phyloP scores from a whole-genome alignment of 2,888 invertebrate genomes.

The Lasioglossum marginatum region DNA sequence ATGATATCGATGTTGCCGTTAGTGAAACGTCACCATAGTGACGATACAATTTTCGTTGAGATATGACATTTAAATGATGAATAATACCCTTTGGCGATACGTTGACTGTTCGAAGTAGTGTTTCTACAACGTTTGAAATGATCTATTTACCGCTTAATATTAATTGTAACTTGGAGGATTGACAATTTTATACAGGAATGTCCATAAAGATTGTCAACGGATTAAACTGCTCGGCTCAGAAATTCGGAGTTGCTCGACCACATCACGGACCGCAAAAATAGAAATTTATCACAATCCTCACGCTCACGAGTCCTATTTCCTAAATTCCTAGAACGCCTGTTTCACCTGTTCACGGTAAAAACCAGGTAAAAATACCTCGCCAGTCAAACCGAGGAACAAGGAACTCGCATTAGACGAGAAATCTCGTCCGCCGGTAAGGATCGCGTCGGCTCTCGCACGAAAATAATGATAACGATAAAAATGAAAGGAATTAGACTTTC shows the following conservation, averaged over 20 bases:
- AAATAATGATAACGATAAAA: constrained; percentile 8
- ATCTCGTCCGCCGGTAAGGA: constrained; percentile 10
- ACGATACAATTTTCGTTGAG: neutral
- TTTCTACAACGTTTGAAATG: neutral
- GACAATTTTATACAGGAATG: neutral
- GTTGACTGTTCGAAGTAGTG: neutral
- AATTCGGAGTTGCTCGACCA: neutral
- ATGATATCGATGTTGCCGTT: neutral
- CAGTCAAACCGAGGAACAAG: neutral
- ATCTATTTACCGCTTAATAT: neutral
- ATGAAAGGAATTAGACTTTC: constrained; percentile 66
- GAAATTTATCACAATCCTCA: neutral
- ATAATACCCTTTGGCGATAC: neutral
- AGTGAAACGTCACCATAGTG: neutral
- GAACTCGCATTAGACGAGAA: constrained; percentile 26
- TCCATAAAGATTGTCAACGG: neutral
- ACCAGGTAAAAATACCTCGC: constrained; percentile 9
- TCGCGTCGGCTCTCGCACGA: constrained; percentile 2
- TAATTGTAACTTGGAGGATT: neutral
- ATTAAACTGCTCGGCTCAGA: neutral
- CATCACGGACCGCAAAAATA: neutral
- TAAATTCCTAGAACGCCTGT: neutral
- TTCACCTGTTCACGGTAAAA: neutral
- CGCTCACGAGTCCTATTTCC: neutral
- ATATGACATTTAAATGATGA: neutral